Conservation (phyloP, 2,113 vertebrate genomes). For the Eidolon helvum region DNA sequence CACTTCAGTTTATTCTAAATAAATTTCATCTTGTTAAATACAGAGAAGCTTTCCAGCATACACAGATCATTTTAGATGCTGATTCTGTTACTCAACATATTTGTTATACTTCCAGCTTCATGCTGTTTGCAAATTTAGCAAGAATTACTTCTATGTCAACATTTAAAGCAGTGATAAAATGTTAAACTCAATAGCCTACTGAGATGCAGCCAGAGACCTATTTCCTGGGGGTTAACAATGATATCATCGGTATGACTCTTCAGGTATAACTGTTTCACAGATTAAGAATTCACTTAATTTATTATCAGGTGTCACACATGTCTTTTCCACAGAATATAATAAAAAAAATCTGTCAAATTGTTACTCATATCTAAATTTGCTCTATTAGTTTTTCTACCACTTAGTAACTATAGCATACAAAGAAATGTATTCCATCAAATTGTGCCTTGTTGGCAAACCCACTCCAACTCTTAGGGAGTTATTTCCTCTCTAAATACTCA, state of each 20-base stretch:
- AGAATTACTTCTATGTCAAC: slow-evolving; percentile 1
- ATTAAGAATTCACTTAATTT: slow-evolving; percentile 28
- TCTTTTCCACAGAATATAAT: background rate
- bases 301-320: background rate
- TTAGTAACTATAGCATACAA: background rate
- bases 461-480: background rate
- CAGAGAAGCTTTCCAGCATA: background rate
- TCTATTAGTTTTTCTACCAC: background rate
- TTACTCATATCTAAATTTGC: background rate
- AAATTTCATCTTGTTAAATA: background rate
- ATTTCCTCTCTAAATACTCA: background rate
- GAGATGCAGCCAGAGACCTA: background rate
- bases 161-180: background rate
- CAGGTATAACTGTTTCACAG: background rate
- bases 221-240: background rate
- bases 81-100: background rate
- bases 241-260: background rate
- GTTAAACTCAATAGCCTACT: background rate
- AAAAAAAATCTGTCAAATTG: background rate
- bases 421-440: background rate
- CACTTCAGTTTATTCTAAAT: slow-evolving; percentile 18
- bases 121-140: slow-evolving; percentile 2
- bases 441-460: background rate
- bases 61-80: background rate
- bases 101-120: background rate